Evolutionary conservation across 2,888 invertebrate species (phyloP).

Genomic region (Kuschelorhynchus macadamiae): DNA sequence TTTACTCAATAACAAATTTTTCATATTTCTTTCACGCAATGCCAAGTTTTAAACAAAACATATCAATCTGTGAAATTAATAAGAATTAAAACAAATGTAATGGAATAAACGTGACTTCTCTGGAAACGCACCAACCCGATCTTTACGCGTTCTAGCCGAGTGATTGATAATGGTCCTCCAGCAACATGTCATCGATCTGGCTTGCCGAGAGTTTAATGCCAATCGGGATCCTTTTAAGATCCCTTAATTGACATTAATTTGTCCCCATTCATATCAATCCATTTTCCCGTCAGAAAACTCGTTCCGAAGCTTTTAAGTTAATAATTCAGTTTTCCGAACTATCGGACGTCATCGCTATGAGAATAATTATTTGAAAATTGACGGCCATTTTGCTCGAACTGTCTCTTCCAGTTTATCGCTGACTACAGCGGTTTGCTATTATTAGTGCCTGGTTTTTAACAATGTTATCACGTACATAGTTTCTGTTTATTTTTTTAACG

Average conservation of each 20-base stretch:
- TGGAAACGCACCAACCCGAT: background rate
- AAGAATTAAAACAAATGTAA: background rate
- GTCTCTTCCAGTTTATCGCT: too few species aligned
- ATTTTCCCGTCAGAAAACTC: conserved; percentile 41
- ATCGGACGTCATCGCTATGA: conserved; percentile 2
- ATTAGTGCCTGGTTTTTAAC: too few species aligned
- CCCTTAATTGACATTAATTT: conserved; percentile 64
- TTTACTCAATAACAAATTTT: too few species aligned
- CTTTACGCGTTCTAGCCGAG: conserved; percentile 53
- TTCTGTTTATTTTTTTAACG: too few species aligned
- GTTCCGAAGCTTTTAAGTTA: conserved; percentile 19
- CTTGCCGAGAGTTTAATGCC: conserved; percentile 60
- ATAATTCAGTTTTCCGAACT: conserved; percentile 16
- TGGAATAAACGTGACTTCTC: background rate
- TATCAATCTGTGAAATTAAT: background rate
- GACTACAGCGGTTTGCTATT: too few species aligned
- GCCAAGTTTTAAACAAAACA: too few species aligned
- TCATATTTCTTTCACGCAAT: too few species aligned
- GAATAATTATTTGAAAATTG: too few species aligned
- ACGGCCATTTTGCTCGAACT: too few species aligned
- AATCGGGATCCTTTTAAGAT: conserved; percentile 60
- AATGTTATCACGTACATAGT: too few species aligned
- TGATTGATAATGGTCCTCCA: conserved; percentile 61
- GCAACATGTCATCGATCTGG: conserved; percentile 62
- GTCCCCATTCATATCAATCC: conserved; percentile 62